Conservation (phyloP, 2,888 invertebrate species). For the Plagiodera versicolora region DNA sequence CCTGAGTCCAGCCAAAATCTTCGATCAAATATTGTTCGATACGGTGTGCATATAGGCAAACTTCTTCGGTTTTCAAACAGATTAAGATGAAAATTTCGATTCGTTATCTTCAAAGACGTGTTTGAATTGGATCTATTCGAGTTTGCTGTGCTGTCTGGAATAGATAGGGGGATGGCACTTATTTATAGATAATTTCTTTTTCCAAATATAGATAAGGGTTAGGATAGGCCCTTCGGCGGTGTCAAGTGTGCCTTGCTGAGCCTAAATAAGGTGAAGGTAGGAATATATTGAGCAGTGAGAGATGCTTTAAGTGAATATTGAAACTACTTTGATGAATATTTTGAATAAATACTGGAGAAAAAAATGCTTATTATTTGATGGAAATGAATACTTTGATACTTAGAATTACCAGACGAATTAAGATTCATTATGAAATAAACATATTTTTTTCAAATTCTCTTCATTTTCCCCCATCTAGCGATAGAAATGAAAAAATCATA, state of each 20-base stretch:
- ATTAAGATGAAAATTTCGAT: constrained; percentile 12
- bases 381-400: too few species aligned
- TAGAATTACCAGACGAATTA: too few species aligned
- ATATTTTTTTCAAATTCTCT: too few species aligned
- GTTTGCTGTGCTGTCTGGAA: constrained; percentile 11
- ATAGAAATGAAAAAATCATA: too few species aligned
- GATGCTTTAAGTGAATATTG: too few species aligned
- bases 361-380: too few species aligned
- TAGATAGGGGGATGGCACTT: constrained; percentile 17
- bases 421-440: too few species aligned
- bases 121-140: constrained; percentile 10
- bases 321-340: too few species aligned
- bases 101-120: constrained; percentile 5
- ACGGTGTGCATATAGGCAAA: constrained; percentile 1
- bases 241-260: not conserved
- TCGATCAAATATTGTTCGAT: constrained; percentile 14
- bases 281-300: not conserved
- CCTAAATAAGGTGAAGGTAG: not conserved
- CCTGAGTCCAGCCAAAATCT: not conserved
- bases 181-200: constrained; percentile 15
- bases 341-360: too few species aligned
- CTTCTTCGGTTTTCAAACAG: constrained; percentile 15
- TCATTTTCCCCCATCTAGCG: too few species aligned
- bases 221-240: constrained; percentile 3
- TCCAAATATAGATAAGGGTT: constrained; percentile 15